Conservation (phyloP, 2,888 invertebrate species). For the Chloroclystis v-ata region DNA sequence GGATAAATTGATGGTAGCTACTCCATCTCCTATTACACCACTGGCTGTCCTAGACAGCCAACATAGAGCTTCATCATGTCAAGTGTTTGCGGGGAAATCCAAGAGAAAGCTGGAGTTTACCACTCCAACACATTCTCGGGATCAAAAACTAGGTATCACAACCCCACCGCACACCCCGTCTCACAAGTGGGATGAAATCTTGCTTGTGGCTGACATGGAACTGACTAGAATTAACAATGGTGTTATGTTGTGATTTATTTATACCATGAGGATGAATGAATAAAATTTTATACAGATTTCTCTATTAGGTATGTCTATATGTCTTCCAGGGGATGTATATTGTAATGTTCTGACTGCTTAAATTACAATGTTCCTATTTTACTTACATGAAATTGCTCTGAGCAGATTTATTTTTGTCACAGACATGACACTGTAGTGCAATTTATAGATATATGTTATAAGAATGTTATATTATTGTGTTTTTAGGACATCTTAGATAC, state of each 20-base stretch:
- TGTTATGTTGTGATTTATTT: slow-evolving; percentile 54
- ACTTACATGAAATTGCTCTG: slow-evolving; percentile 52
- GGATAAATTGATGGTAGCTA: slow-evolving; percentile 45
- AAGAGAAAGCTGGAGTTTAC: slow-evolving; percentile 72
- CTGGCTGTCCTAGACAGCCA: slow-evolving; percentile 49
- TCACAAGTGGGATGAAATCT: slow-evolving; percentile 77
- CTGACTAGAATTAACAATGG: slow-evolving; percentile 76
- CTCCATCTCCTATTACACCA: slow-evolving; percentile 65
- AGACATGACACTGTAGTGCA: slow-evolving; percentile 41
- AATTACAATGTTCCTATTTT: slow-evolving; percentile 56
- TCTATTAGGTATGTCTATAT: slow-evolving; percentile 51
- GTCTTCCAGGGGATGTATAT: slow-evolving; percentile 60
- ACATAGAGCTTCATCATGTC: slow-evolving; percentile 47
- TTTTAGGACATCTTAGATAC: not conserved
- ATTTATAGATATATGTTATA: slow-evolving; percentile 30
- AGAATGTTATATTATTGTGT: slow-evolving; percentile 19
- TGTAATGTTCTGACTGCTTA: slow-evolving; percentile 32
- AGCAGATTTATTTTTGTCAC: slow-evolving; percentile 51
- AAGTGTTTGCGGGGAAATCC: slow-evolving; percentile 60
- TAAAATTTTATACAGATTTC: slow-evolving; percentile 48
- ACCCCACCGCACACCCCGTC: slow-evolving; percentile 69
- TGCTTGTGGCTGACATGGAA: slow-evolving; percentile 78
- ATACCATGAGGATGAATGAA: slow-evolving; percentile 32
- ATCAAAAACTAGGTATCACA: slow-evolving; percentile 55
- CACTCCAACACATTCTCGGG: slow-evolving; percentile 56